Conservation (phyloP, 2,113 vertebrate genomes). For the Cyanistes caeruleus region DNA sequence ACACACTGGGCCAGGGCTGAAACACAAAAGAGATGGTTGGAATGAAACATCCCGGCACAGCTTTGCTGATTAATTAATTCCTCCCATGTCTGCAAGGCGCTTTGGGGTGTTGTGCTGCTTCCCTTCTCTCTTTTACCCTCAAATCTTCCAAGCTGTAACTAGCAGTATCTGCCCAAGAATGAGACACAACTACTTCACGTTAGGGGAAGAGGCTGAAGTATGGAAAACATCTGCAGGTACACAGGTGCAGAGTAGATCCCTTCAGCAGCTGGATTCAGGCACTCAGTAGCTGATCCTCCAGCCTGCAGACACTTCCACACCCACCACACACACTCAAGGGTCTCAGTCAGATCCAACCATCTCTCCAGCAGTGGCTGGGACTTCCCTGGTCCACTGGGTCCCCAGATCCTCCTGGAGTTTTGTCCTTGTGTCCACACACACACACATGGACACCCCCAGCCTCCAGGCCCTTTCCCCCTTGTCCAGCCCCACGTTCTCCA, state of each 20-base stretch:
- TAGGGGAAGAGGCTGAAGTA: background rate
- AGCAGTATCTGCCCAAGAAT: background rate
- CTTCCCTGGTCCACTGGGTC: background rate
- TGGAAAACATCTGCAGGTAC: background rate
- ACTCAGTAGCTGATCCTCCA: background rate
- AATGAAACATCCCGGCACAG: background rate
- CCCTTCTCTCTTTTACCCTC: background rate
- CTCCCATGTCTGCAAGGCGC: background rate
- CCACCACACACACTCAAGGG: background rate
- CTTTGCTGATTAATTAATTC: background rate
- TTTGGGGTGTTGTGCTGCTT: background rate
- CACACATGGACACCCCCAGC: background rate
- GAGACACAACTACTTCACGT: background rate
- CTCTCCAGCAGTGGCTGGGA: background rate
- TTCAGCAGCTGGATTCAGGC: background rate
- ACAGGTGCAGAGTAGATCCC: background rate
- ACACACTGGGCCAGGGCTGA: slow-evolving; percentile 97
- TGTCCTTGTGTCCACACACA: background rate
- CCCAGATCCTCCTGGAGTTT: background rate
- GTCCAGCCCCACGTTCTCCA: background rate
- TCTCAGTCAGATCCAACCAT: background rate
- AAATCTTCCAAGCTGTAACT: background rate
- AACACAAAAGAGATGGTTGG: slow-evolving; percentile 1
- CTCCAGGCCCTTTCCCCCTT: background rate
- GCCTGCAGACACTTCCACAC: background rate